A percentile compares a stretch with the other conserved stretches of the same genome.
These are phyloP conservation scores for Oreocharis arfaki DNA, from an alignment of 2,113 vertebrate species.

Conservation along the genomic window DNA sequence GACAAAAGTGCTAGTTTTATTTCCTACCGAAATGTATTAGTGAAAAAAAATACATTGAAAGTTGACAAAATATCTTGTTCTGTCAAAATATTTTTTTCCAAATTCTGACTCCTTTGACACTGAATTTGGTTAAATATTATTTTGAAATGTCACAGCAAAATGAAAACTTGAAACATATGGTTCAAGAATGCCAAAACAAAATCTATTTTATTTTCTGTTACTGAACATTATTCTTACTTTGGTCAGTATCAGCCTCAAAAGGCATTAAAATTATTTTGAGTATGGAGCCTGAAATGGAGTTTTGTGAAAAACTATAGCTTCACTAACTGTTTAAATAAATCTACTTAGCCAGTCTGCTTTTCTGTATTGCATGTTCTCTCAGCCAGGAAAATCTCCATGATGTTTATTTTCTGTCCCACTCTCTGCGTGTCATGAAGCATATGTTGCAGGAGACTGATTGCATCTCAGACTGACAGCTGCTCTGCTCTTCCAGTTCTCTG, in stretches of 20 bases:
- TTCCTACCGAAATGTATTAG: not conserved
- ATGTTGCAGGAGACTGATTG: not conserved
- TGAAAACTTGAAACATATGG: not conserved
- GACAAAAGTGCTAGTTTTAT: not conserved
- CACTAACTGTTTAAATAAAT: not conserved
- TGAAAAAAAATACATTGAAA: not conserved
- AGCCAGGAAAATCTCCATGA: not conserved
- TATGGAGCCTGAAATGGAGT: not conserved
- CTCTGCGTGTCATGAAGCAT: slow-evolving; percentile 1
- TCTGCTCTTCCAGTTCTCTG: slow-evolving; percentile 4
- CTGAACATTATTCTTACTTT: not conserved
- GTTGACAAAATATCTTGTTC: not conserved
- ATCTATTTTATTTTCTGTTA: not conserved
- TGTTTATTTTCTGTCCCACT: slow-evolving; percentile 17
- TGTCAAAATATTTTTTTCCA: not conserved
- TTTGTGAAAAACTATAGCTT: not conserved
- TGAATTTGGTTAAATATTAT: not conserved
- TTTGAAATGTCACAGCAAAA: not conserved
- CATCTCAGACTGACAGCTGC: slow-evolving; percentile 36
- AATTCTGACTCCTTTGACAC: not conserved
- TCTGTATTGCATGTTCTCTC: not conserved
- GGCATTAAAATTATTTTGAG: not conserved
- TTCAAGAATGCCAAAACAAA: not conserved
- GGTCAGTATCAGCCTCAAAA: not conserved
- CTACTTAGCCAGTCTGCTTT: not conserved